Evolutionary conservation across 2,888 invertebrate species (phyloP).

Genomic region (Drosophila fungiperda): DNA sequence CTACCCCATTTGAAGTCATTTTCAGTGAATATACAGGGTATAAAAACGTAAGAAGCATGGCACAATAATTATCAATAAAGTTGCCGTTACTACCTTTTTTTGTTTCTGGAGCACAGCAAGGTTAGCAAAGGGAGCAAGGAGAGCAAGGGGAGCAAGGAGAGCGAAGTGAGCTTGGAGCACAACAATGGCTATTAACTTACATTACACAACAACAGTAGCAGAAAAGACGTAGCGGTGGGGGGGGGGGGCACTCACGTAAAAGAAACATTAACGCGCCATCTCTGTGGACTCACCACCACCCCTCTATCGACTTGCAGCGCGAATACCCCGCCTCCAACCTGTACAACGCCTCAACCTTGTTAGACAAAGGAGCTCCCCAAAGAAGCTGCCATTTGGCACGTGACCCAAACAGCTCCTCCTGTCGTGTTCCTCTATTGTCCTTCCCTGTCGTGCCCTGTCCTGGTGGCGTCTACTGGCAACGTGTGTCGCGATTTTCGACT

Average conservation of each 20-base stretch:
- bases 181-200: constrained; percentile 78
- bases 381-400: constrained; percentile 55
- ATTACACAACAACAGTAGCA: constrained; percentile 57
- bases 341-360: constrained; percentile 52
- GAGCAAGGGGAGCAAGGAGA: neutral
- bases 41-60: constrained; percentile 57
- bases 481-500: constrained; percentile 53
- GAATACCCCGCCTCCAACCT: neutral
- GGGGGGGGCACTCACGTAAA: constrained; percentile 65
- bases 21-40: constrained; percentile 2
- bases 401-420: constrained; percentile 45
- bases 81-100: constrained; percentile 49
- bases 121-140: neutral
- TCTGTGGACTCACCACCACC: constrained; percentile 22
- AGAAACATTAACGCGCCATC: constrained; percentile 76
- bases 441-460: neutral
- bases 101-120: constrained; percentile 1
- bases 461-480: constrained; percentile 36
- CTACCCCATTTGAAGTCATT: neutral
- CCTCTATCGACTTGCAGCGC: neutral
- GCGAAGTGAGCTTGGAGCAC: constrained; percentile 14
- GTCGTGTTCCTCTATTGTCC: neutral
- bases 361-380: constrained; percentile 51
- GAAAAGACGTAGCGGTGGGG: neutral
- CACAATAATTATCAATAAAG: constrained; percentile 81